Percentiles rank a stretch among this genome's conserved stretches.
phyloP scores from a whole-genome alignment of 2,888 invertebrate species.

The Anaspis maculata region DNA sequence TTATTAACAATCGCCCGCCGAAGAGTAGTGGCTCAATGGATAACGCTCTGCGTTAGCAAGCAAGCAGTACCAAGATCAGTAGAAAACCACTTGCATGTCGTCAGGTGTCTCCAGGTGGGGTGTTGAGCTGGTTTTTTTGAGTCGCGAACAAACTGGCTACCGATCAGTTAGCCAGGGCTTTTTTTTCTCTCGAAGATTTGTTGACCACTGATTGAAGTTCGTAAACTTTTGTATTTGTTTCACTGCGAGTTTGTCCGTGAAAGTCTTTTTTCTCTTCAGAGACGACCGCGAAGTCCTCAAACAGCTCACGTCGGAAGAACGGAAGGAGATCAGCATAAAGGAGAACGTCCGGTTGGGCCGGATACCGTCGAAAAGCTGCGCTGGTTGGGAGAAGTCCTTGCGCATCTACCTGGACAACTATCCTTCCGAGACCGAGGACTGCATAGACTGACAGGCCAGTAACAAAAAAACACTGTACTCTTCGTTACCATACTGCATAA shows the following conservation, averaged over 20 bases:
- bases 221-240: too few species aligned
- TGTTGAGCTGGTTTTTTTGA: too few species aligned
- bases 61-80: too few species aligned
- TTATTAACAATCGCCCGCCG: too few species aligned
- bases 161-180: too few species aligned
- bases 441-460: slow-evolving; percentile 38
- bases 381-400: slow-evolving; percentile 51
- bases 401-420: slow-evolving; percentile 62
- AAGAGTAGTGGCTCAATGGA: too few species aligned
- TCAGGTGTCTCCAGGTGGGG: too few species aligned
- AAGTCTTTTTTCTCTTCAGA: slow-evolving; percentile 40
- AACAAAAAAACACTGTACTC: slow-evolving; percentile 20
- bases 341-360: slow-evolving; percentile 50
- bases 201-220: too few species aligned
- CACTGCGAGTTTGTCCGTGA: slow-evolving; percentile 4
- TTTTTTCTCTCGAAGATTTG: too few species aligned
- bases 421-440: slow-evolving; percentile 38
- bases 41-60: too few species aligned
- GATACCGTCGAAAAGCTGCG: slow-evolving; percentile 33
- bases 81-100: too few species aligned
- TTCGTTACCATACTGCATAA: slow-evolving; percentile 33
- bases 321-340: slow-evolving; percentile 51
- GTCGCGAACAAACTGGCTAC: too few species aligned
- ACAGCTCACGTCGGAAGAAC: slow-evolving; percentile 52
- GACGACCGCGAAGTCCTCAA: slow-evolving; percentile 53